phyloP scores from a whole-genome alignment of 2,797 vertebrate genomes.

The Mormyrops attenuatus region DNA sequence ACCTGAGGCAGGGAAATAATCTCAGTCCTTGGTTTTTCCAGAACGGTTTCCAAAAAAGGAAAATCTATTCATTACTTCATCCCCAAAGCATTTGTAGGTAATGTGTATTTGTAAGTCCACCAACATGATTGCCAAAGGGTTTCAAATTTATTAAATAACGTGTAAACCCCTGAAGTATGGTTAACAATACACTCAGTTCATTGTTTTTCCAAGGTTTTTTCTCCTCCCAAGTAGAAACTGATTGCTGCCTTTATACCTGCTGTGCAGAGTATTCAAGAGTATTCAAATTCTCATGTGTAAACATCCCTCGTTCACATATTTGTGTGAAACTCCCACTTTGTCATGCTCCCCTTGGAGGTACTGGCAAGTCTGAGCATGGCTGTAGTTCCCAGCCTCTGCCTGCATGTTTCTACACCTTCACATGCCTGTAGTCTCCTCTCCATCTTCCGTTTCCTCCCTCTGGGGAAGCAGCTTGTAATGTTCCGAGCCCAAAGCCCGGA shows the following conservation, averaged over 20 bases:
- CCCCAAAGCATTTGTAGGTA: background rate
- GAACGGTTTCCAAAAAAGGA: background rate
- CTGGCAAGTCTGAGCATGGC: background rate
- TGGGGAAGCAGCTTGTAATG: conserved; percentile 27
- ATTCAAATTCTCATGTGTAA: background rate
- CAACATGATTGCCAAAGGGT: background rate
- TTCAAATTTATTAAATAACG: background rate
- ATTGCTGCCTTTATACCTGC: background rate
- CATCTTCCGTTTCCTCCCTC: conserved; percentile 23
- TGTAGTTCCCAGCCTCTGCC: background rate
- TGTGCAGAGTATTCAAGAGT: background rate
- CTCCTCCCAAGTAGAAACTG: background rate
- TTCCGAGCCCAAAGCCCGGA: background rate
- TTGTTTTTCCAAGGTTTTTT: background rate
- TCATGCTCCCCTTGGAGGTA: background rate
- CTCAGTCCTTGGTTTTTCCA: background rate
- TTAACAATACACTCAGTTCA: background rate
- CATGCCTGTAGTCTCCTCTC: conserved; percentile 32
- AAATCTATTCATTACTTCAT: background rate
- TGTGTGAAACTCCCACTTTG: background rate
- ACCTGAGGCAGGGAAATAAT: background rate
- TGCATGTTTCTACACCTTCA: conserved; percentile 21
- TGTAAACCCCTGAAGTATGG: background rate
- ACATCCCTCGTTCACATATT: background rate
- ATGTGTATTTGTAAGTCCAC: background rate